These are phyloP conservation scores for Aphelocoma californica DNA, from an alignment of 2,797 vertebrate species.

Conservation along the genomic window DNA sequence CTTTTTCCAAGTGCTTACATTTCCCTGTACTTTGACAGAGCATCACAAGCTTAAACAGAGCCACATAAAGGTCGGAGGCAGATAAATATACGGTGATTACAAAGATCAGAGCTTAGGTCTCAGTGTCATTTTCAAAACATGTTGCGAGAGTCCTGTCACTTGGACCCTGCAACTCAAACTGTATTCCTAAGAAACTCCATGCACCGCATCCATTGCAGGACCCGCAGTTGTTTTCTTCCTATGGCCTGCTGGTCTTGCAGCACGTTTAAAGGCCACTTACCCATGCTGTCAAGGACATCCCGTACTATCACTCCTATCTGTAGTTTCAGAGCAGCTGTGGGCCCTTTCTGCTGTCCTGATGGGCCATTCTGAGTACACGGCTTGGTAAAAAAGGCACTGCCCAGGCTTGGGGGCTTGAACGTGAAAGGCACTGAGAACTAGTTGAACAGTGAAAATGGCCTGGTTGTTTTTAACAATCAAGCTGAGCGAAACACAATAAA, in stretches of 20 bases:
- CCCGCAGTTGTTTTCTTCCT: not conserved
- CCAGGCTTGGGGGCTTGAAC: not conserved
- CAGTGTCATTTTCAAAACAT: not conserved
- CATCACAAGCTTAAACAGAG: not conserved
- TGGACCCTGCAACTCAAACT: not conserved
- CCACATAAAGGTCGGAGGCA: not conserved
- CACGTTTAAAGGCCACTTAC: not conserved
- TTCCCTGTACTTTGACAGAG: not conserved
- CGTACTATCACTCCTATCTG: not conserved
- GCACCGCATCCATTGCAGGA: not conserved
- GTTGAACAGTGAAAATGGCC: not conserved
- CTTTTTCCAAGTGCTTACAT: not conserved
- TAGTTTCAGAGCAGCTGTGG: not conserved
- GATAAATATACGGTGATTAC: not conserved
- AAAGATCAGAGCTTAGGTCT: not conserved
- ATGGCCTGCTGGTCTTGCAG: not conserved
- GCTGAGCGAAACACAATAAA: not conserved
- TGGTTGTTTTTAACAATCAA: not conserved
- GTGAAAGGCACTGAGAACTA: not conserved
- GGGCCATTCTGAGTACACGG: not conserved
- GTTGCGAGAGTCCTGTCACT: not conserved
- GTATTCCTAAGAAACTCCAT: not conserved
- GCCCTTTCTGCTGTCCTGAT: not conserved
- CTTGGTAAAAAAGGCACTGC: not conserved
- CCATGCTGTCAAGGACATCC: not conserved